These are phyloP conservation scores for Calcarius lapponicus DNA, from an alignment of 2,797 vertebrate species.

Conservation along the genomic window DNA sequence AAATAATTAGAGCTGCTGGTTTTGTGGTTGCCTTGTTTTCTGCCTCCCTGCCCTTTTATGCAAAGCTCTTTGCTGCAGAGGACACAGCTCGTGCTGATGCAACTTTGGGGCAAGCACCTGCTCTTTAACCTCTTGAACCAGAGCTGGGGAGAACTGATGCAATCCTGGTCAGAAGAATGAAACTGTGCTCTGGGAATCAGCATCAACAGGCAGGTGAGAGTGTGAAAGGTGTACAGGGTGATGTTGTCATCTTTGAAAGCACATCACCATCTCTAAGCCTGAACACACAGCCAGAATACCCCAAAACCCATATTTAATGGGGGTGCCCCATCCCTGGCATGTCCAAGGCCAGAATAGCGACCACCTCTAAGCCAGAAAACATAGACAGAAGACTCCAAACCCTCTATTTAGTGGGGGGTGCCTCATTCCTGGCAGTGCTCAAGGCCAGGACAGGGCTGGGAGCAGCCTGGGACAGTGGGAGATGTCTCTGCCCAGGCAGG, in stretches of 20 bases:
- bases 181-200: background rate
- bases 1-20: slow-evolving; percentile 21
- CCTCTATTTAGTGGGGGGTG: background rate
- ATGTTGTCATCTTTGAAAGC: background rate
- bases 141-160: background rate
- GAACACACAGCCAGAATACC: background rate
- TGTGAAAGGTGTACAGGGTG: background rate
- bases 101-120: background rate
- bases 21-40: slow-evolving; percentile 43
- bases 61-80: background rate
- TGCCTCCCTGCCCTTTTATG: background rate
- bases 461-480: background rate
- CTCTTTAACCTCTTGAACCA: background rate
- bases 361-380: background rate
- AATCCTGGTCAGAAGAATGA: background rate
- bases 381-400: background rate
- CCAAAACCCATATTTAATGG: background rate
- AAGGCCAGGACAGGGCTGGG: background rate
- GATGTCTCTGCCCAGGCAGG: background rate
- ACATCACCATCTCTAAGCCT: background rate
- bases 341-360: fast-evolving
- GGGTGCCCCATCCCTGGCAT: background rate
- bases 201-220: background rate
- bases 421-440: background rate
- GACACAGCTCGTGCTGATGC: background rate